Percentiles rank a stretch among this genome's conserved stretches.
Evolutionary conservation across 2,113 vertebrate species (phyloP).

Genomic region (Dipodomys merriami): DNA sequence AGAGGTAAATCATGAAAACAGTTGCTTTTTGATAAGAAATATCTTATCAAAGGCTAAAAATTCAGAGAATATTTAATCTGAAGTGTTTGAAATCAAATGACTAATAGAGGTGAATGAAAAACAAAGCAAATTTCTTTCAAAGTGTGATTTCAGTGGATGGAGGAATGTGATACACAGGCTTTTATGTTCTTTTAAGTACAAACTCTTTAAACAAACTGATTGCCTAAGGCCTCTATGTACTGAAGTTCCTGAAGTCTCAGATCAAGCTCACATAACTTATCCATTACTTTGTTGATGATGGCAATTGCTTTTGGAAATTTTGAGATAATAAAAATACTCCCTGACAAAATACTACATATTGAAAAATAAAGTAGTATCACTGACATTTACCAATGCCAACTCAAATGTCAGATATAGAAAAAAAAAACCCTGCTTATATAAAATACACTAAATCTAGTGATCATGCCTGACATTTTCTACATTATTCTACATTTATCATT

Average conservation of each 20-base stretch:
- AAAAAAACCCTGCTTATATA: neutral
- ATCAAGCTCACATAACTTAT: neutral
- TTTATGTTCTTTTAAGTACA: neutral
- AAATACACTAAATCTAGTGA: neutral
- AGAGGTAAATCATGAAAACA: neutral
- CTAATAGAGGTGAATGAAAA: neutral
- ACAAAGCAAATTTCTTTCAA: slow-evolving; percentile 14
- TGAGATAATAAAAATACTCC: neutral
- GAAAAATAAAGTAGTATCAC: neutral
- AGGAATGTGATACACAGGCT: neutral
- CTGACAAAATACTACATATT: neutral
- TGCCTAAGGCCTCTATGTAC: neutral
- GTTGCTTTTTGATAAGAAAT: neutral
- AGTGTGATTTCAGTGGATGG: neutral
- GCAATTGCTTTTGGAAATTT: neutral
- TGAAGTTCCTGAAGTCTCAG: neutral
- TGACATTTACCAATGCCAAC: neutral
- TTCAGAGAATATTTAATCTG: neutral
- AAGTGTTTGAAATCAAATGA: neutral
- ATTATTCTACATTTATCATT: neutral
- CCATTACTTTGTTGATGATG: neutral
- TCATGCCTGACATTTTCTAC: neutral
- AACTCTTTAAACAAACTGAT: neutral
- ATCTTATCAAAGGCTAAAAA: neutral
- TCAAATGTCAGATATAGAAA: neutral